phyloP scores from a whole-genome alignment of 2,797 vertebrate species.

The Macroramphosus scolopax region DNA sequence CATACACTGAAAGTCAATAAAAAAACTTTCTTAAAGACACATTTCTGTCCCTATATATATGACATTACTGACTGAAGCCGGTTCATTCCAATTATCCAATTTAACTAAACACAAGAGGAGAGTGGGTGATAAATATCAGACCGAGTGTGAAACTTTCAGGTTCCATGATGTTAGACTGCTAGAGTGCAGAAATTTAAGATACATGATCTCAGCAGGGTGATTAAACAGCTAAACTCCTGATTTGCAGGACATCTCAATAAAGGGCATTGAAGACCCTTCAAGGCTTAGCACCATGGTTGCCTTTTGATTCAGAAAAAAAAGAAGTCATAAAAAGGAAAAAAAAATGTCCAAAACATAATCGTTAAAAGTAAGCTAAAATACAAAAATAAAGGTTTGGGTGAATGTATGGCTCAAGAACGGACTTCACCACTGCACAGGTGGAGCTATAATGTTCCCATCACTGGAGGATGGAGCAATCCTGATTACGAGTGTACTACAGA shows the following conservation, averaged over 20 bases:
- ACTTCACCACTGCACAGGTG: slow-evolving; percentile 48
- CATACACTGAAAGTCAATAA: slow-evolving; percentile 64
- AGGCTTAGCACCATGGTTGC: slow-evolving; percentile 75
- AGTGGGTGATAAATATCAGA: slow-evolving; percentile 13
- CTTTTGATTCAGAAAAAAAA: slow-evolving; percentile 38
- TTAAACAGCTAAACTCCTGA: slow-evolving; percentile 60
- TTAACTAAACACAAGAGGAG: slow-evolving; percentile 17
- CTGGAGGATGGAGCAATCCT: slow-evolving; percentile 57
- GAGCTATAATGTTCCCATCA: slow-evolving; percentile 45
- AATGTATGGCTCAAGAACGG: slow-evolving; percentile 64
- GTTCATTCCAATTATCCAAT: slow-evolving; percentile 21
- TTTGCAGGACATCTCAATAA: slow-evolving; percentile 47
- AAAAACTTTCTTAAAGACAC: slow-evolving; percentile 36
- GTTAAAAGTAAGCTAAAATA: slow-evolving; percentile 49
- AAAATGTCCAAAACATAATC: slow-evolving; percentile 28
- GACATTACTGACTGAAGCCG: slow-evolving; percentile 44
- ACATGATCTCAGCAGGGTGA: slow-evolving; percentile 50
- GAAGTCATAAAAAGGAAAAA: slow-evolving; percentile 31
- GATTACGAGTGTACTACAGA: slow-evolving; percentile 44
- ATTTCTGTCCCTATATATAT: slow-evolving; percentile 43
- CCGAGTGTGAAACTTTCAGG: slow-evolving; percentile 15
- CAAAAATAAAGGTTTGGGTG: slow-evolving; percentile 46
- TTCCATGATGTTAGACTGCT: slow-evolving; percentile 21
- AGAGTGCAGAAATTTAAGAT: slow-evolving; percentile 49
- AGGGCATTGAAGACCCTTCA: slow-evolving; percentile 47